phyloP scores from a whole-genome alignment of 2,888 invertebrate species.

The Quadroppia sp. region DNA sequence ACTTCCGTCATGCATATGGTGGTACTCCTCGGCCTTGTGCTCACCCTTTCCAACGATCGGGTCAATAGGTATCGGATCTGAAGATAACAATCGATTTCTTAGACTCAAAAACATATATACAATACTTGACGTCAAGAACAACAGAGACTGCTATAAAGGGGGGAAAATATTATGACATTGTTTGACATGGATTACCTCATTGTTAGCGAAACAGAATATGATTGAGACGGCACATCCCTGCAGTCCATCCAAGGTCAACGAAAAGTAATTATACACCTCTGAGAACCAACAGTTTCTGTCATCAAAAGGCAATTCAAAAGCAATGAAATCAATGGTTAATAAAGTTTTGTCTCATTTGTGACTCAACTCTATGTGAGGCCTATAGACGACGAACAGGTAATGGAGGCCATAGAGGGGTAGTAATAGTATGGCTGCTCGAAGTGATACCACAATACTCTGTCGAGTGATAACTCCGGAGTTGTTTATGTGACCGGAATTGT shows the following conservation, averaged over 20 bases:
- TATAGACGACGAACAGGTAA: conserved; percentile 43
- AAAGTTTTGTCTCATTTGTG: background rate
- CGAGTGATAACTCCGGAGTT: conserved; percentile 28
- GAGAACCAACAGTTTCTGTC: conserved; percentile 43
- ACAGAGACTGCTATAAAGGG: no score
- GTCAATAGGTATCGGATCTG: conserved; percentile 39
- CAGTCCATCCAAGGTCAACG: conserved; percentile 47
- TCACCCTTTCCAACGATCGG: conserved; percentile 38
- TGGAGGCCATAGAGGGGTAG: conserved; percentile 44
- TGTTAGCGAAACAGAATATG: conserved; percentile 54
- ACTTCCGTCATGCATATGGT: conserved; percentile 42
- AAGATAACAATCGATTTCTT: background rate
- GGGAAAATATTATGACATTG: no score
- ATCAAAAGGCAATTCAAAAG: background rate
- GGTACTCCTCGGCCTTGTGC: conserved; percentile 40
- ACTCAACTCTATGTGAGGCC: conserved; percentile 43
- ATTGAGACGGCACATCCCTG: conserved; percentile 52
- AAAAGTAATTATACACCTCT: conserved; percentile 41
- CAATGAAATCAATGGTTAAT: background rate
- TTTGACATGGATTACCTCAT: conserved; percentile 51
- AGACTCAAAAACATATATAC: background rate
- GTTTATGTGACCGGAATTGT: background rate
- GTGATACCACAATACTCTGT: conserved; percentile 41
- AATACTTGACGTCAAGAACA: background rate
- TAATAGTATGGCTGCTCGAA: conserved; percentile 42